Percentiles rank a stretch among this genome's conserved stretches.
Conservation (phyloP, 2,797 vertebrate genomes). For the Sardinella longiceps region DNA sequence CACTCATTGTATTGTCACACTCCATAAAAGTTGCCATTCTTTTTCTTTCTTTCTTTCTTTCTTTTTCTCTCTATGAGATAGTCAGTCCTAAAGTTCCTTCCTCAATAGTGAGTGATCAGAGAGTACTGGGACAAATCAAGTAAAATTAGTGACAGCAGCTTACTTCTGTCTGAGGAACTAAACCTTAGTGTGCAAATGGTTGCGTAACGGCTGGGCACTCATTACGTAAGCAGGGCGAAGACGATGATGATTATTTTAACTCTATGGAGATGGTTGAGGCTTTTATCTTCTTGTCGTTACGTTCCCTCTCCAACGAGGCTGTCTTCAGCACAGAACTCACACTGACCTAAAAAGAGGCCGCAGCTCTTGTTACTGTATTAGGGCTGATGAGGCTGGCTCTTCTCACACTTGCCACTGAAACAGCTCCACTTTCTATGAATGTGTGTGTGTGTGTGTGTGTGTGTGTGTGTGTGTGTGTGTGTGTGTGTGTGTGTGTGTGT, state of each 20-base stretch:
- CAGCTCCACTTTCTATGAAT: not conserved
- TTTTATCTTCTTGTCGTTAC: not conserved
- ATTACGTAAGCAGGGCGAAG: not conserved
- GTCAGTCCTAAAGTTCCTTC: not conserved
- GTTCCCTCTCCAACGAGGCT: not conserved
- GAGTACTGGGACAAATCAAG: not conserved
- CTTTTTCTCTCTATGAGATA: not conserved
- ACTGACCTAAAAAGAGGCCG: not conserved
- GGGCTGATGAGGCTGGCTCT: not conserved
- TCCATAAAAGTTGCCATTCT: not conserved
- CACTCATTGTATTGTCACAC: not conserved
- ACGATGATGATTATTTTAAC: conserved; percentile 23
- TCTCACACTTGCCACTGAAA: not conserved
- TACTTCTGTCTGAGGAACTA: not conserved
- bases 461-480: not conserved
- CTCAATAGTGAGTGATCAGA: not conserved
- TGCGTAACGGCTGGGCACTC: not conserved
- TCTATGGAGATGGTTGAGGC: not conserved
- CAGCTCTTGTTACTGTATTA: not conserved
- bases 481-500: not conserved
- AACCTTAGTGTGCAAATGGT: not conserved
- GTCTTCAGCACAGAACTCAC: not conserved
- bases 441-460: not conserved
- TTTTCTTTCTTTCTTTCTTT: not conserved
- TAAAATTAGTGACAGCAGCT: not conserved